Evolutionary conservation across 2,888 invertebrate genomes (phyloP), one percentile per base, ranked within the genome.

Genomic region (Eilema sororculum): DNA sequence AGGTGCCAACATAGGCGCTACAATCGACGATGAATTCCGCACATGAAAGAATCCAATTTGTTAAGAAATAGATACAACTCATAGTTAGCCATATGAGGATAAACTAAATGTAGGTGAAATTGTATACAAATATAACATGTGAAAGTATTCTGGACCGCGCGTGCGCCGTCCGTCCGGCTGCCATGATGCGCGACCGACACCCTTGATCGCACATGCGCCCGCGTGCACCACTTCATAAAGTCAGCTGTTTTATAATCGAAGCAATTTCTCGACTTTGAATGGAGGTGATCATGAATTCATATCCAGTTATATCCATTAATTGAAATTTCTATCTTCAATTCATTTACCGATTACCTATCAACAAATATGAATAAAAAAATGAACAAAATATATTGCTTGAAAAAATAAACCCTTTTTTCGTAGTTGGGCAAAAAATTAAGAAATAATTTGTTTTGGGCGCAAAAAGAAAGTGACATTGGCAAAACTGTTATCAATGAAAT

Each of bases 61-160:
- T 30, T 4, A 22, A 69, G 24, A 56, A 65, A 64, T 46, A 28
- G 10, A 41, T 41, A 24, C 0, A 58, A 13, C 6, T 24, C 24
- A 46, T 24, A 58, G 37, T 37, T 37, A 37, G n/a, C 16, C 3
- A 25, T 81, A 81, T 78, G 77, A 80, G 79, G 83, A 84, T 77
- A 79, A 82, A 82, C 75, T 72, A 84, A 83, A 91, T 88, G 87
- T 91, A 85, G 91, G 91, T 91, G 89, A 91, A 91, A 92, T 86
- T 90, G 83, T 82, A 78, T 84, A 81, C 72, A 65, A 83, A 88
- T 83, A 84, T 86, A 83, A 82, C 88, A 92, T 90, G 92, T 91
- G 93, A 94, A 93, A 93, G 93, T 91, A 90, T 82, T 86, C 78
- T 71, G 82, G 80, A 76, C 76, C 76, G 87, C 82, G 86, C 85